Evolutionary conservation across 2,888 invertebrate species (phyloP).

Genomic region (Encarsia formosa): DNA sequence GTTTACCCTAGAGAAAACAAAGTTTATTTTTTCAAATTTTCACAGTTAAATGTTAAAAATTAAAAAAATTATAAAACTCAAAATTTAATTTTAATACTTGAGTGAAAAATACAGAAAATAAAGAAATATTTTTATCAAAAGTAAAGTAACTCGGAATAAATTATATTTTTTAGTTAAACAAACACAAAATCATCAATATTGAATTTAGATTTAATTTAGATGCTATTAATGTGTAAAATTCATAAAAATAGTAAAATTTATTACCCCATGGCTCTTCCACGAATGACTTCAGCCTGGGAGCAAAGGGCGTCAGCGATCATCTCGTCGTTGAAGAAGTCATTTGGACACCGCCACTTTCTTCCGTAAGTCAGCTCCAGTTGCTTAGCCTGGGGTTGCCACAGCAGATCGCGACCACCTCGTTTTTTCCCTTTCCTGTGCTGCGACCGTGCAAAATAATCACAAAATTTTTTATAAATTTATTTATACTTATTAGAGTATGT

Average conservation of each 20-base stretch:
- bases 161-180: too few species aligned
- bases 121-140: too few species aligned
- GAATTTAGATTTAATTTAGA: too few species aligned
- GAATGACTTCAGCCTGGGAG: constrained; percentile 80
- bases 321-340: constrained; percentile 85
- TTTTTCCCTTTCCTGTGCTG: constrained; percentile 46
- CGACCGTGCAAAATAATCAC: neutral
- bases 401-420: constrained; percentile 38
- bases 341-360: constrained; percentile 73
- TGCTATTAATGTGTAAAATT: too few species aligned
- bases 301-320: constrained; percentile 82
- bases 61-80: neutral
- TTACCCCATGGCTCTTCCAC: constrained; percentile 81
- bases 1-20: constrained; percentile 66
- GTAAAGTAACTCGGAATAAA: too few species aligned
- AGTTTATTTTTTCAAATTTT: neutral
- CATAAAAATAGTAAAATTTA: neutral
- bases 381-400: constrained; percentile 59
- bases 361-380: constrained; percentile 76
- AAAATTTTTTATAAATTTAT: neutral
- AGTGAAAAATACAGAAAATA: neutral
- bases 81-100: neutral
- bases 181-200: too few species aligned
- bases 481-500: too few species aligned
- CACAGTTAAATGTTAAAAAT: neutral